Percentiles rank a stretch among this genome's conserved stretches.
These are phyloP conservation scores for Aphelenchoides fujianensis DNA, from an alignment of 1,140 invertebrate genomes.

Conservation along the genomic window DNA sequence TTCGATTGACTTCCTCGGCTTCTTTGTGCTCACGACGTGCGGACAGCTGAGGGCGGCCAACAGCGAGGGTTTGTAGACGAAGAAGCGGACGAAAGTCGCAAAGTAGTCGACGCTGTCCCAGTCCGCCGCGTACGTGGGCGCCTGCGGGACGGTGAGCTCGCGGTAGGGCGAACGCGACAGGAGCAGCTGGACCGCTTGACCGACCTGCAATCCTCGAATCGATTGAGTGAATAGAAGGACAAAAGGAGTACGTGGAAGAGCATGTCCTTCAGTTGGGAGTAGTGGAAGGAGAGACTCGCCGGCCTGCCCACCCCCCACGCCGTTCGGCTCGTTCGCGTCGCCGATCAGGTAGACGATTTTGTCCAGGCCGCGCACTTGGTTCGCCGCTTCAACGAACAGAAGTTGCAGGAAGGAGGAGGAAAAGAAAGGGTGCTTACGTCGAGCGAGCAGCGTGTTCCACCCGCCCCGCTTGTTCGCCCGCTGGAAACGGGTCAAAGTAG, in stretches of 20 bases:
- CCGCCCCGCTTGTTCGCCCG: constrained; percentile 44
- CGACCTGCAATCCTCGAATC: constrained; percentile 59
- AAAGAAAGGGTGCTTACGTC: too few species aligned
- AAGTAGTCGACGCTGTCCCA: constrained; percentile 60
- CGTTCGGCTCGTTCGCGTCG: constrained; percentile 47
- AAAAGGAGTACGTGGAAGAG: constrained; percentile 50
- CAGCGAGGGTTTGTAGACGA: constrained; percentile 56
- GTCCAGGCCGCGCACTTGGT: constrained; percentile 49
- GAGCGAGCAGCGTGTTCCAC: constrained; percentile 52
- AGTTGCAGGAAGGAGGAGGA: constrained; percentile 4
- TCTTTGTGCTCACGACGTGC: constrained; percentile 38
- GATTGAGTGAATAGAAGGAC: too few species aligned
- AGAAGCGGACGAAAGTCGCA: constrained; percentile 55
- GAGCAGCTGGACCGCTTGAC: constrained; percentile 52
- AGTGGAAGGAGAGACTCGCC: constrained; percentile 50
- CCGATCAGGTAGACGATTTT: constrained; percentile 60
- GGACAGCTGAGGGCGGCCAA: constrained; percentile 53
- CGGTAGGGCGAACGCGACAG: constrained; percentile 54
- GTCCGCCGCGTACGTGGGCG: constrained; percentile 54
- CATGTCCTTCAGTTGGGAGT: constrained; percentile 47
- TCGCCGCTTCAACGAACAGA: constrained; percentile 47
- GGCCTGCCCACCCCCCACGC: constrained; percentile 4
- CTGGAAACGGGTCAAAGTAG: constrained; percentile 58
- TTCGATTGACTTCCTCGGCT: constrained; percentile 1
- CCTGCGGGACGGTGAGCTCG: constrained; percentile 49